Percentiles rank a stretch among this genome's conserved stretches.
Evolutionary conservation across 1,140 invertebrate genomes (phyloP).

Genomic region (Drosophila littoralis): DNA sequence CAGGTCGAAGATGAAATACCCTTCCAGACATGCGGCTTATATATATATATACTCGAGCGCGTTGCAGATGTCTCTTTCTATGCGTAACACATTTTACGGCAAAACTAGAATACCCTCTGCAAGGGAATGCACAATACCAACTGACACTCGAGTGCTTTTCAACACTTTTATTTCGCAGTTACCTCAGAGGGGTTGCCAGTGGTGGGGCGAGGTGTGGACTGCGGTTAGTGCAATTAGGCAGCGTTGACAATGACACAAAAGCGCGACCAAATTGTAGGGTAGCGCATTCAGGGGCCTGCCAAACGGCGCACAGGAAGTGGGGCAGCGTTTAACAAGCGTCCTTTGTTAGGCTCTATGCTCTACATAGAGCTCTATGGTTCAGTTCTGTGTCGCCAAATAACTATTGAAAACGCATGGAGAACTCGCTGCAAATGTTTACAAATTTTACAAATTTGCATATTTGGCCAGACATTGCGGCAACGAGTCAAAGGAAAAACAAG

Average conservation of each 20-base stretch:
- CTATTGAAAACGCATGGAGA: conserved; percentile 41
- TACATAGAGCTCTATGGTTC: neutral
- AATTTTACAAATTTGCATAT: conserved; percentile 58
- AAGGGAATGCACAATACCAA: conserved; percentile 22
- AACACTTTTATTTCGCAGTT: conserved; percentile 34
- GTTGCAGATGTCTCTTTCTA: too few relatives aligned
- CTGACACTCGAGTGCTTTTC: conserved; percentile 73
- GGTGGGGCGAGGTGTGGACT: conserved; percentile 23
- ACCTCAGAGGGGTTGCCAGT: neutral
- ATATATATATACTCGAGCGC: too few relatives aligned
- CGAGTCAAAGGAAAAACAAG: conserved; percentile 30
- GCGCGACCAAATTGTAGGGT: conserved; percentile 55
- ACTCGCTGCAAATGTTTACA: conserved; percentile 42
- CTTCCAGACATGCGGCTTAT: too few relatives aligned
- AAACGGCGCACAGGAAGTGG: conserved; percentile 54
- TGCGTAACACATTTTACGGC: too few relatives aligned
- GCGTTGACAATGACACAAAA: conserved; percentile 80
- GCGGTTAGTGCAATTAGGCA: conserved; percentile 79
- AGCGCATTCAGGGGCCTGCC: conserved; percentile 3
- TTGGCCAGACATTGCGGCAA: conserved; percentile 33
- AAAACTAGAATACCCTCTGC: too few relatives aligned
- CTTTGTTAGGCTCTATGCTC: conserved; percentile 44
- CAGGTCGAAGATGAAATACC: too few relatives aligned
- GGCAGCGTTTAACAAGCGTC: conserved; percentile 63
- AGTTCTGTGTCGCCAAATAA: conserved; percentile 6